Evolutionary conservation across 2,113 vertebrate species (phyloP), one percentile per base, ranked within the genome.

Genomic region (Chloropsis cyanopogon): DNA sequence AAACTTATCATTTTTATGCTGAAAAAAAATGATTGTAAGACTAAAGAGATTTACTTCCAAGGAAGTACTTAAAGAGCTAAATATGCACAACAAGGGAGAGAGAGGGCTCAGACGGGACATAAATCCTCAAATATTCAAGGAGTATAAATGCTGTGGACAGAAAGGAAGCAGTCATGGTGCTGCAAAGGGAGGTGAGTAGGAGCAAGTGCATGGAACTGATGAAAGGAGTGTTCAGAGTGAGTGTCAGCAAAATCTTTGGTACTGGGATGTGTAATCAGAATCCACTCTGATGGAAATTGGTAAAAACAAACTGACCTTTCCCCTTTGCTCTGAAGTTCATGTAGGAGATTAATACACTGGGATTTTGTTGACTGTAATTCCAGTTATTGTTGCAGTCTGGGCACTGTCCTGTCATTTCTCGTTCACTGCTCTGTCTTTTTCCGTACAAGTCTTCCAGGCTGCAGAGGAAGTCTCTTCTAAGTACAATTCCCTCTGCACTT

Each of bases 1-100:
- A 95, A 95, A 95, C n/a, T 66, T 91, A 89, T 35, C 69, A 92
- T 93, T 95, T 93, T 95, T 89, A 89, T 92, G 70, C 66, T 64
- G 29, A 9, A 52, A 80, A 64, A 84, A 73, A 59, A 68, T 15
- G 50, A 86, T 68, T 7, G 29, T 19, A 44, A 77, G 18, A 42
- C 72, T 94, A 60, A 92, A 76, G 63, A 88, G 57, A 80, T 94
- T 91, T 92, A 82, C 59, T 93, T 88, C 63, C n/a, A 61, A 63
- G 53, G 59, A 75, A 76, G 37, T 53, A 84, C 86, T 92, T 69
- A 69, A 75, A 77, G 61, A 82, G 50, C 73, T 89, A 73, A 92
- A 92, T 77, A 64, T 23, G 77, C 77, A 37, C 70, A 77, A 56
- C 39, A 6, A 78, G 86, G 56, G 57, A 57, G 42, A 72, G 61